phyloP scores from a whole-genome alignment of 2,113 vertebrate species.

The Brachypteracias leptosomus region DNA sequence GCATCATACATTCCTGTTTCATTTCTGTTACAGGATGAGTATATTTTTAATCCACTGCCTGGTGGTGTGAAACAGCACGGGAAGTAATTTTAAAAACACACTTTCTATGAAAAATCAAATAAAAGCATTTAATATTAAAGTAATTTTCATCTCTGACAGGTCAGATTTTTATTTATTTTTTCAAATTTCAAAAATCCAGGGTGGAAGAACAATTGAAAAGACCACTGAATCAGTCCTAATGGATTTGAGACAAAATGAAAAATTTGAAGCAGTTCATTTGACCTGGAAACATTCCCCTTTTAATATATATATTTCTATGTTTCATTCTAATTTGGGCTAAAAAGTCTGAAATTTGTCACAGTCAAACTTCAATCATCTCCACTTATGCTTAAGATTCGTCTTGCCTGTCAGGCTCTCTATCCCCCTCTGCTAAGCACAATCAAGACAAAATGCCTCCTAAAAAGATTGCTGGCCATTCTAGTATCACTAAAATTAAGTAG shows the following conservation, averaged over 20 bases:
- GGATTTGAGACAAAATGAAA: conserved; percentile 19
- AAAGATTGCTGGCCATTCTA: neutral
- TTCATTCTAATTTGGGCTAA: neutral
- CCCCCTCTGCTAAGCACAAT: neutral
- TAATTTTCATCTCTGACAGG: neutral
- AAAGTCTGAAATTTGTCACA: neutral
- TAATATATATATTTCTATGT: neutral
- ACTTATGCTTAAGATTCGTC: neutral
- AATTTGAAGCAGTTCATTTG: neutral
- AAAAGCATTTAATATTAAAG: neutral
- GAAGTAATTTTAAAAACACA: neutral
- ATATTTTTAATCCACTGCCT: neutral
- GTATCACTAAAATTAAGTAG: conserved; percentile 17
- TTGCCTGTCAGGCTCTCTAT: neutral
- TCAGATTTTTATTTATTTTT: neutral
- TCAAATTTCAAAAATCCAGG: neutral
- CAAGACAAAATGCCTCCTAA: conserved; percentile 1
- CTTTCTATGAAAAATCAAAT: neutral
- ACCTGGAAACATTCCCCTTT: conserved; percentile 5
- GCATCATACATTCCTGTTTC: neutral
- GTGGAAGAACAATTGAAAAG: conserved; percentile 6
- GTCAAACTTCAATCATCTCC: neutral
- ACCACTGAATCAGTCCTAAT: conserved; percentile 2
- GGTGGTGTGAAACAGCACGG: neutral
- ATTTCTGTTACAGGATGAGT: neutral